Percentiles rank a stretch among this genome's conserved stretches.
These are phyloP conservation scores for Ophion ellenae DNA, from an alignment of 2,888 invertebrate species.

Conservation along the genomic window DNA sequence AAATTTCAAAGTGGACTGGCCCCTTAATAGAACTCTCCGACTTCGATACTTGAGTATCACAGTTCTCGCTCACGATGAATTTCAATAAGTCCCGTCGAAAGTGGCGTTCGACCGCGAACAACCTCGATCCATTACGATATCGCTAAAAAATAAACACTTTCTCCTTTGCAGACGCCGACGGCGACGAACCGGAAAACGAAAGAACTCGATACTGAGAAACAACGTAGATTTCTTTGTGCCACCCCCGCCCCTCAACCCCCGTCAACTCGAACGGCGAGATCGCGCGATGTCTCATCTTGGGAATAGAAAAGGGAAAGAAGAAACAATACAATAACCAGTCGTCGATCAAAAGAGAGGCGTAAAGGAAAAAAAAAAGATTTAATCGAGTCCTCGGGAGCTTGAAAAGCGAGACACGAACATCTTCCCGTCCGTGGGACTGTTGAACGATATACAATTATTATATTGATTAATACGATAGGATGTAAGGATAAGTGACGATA, in stretches of 20 bases:
- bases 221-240: constrained; percentile 52
- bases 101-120: too few species aligned
- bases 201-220: constrained; percentile 43
- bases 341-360: constrained; percentile 35
- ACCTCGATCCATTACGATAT: neutral
- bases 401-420: constrained; percentile 67
- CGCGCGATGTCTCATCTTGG: constrained; percentile 27
- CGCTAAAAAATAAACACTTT: neutral
- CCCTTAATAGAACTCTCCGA: too few species aligned
- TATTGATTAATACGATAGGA: constrained; percentile 72
- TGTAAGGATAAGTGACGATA: constrained; percentile 55
- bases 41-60: too few species aligned
- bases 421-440: constrained; percentile 70
- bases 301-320: constrained; percentile 22
- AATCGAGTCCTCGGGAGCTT: constrained; percentile 52
- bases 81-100: too few species aligned
- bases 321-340: constrained; percentile 47
- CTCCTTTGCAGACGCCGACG: constrained; percentile 72
- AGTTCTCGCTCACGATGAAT: too few species aligned
- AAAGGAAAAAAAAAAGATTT: constrained; percentile 4
- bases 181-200: constrained; percentile 77
- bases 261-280: constrained; percentile 31
- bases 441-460: constrained; percentile 71
- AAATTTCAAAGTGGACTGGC: too few species aligned
- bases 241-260: constrained; percentile 4